Conservation (phyloP, 2,797 vertebrate genomes). For the Tangara arthus region DNA sequence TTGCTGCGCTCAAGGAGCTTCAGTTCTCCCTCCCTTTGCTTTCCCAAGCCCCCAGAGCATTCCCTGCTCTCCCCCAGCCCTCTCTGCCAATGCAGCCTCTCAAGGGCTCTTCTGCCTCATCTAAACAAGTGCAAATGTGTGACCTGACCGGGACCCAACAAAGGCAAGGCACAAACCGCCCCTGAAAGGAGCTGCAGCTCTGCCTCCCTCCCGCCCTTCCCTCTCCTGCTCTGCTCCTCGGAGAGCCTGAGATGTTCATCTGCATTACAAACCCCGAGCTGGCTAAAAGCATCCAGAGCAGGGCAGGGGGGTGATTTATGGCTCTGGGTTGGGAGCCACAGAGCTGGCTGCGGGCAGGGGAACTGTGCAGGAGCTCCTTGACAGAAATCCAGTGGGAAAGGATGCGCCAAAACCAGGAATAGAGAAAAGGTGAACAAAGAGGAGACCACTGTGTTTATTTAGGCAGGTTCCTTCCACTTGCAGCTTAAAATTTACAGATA, state of each 20-base stretch:
- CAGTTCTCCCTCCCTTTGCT: neutral
- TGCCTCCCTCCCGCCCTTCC: neutral
- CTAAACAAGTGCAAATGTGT: slow-evolving; percentile 55
- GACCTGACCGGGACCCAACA: slow-evolving; percentile 20
- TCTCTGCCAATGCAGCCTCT: neutral
- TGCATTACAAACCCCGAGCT: slow-evolving; percentile 41
- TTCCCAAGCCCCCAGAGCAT: neutral
- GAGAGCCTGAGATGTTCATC: neutral
- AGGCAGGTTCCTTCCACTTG: neutral
- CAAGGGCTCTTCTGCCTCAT: slow-evolving; percentile 16
- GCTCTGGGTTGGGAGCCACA: neutral
- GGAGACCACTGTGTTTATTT: neutral
- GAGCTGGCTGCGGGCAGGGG: neutral
- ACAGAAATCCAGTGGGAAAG: neutral
- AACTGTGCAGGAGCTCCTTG: neutral
- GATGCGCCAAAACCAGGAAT: rapidly evolving
- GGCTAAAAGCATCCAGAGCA: neutral
- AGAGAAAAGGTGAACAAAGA: neutral
- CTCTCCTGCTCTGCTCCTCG: neutral
- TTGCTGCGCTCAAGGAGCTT: neutral
- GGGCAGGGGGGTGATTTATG: slow-evolving; percentile 7
- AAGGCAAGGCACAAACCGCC: slow-evolving; percentile 1
- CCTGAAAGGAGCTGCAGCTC: slow-evolving; percentile 12
- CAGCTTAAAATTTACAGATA: neutral
- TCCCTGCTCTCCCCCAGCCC: neutral